A percentile compares a stretch with the other conserved stretches of the same genome.
Conservation (phyloP, 1,140 invertebrate species). For the Chelonus insularis region DNA sequence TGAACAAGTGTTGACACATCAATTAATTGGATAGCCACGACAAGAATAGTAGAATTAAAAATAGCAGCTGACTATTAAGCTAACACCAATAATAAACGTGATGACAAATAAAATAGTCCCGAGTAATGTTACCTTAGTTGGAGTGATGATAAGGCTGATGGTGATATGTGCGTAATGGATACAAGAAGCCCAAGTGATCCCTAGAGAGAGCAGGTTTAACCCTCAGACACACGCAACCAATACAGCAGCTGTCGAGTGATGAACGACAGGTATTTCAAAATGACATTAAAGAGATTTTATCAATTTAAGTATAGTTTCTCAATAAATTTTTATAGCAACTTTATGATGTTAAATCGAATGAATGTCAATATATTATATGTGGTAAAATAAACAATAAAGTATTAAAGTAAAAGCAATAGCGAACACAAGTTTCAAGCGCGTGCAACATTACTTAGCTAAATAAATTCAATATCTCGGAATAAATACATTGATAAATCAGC, state of each 20-base stretch:
- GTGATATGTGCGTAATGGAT: slow-evolving; percentile 1
- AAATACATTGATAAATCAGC: slow-evolving; percentile 62
- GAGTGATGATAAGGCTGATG: neutral
- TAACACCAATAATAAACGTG: neutral
- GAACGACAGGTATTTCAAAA: slow-evolving; percentile 22
- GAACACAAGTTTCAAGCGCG: slow-evolving; percentile 26
- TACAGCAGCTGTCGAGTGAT: slow-evolving; percentile 15
- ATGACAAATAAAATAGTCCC: neutral
- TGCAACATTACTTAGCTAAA: slow-evolving; percentile 56
- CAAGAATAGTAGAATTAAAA: no score
- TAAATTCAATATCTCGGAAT: slow-evolving; percentile 62
- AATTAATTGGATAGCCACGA: no score
- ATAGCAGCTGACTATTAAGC: no score
- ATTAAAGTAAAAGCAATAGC: slow-evolving; percentile 9
- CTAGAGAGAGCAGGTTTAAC: slow-evolving; percentile 6
- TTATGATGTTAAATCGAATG: slow-evolving; percentile 34
- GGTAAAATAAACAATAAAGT: slow-evolving; percentile 3
- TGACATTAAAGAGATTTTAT: no score
- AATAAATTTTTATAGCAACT: no score
- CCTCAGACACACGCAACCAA: slow-evolving; percentile 12
- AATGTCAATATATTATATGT: slow-evolving; percentile 13
- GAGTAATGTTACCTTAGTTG: neutral
- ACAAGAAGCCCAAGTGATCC: neutral
- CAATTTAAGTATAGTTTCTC: no score
- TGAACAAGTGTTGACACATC: no score